A percentile compares a stretch with the other conserved stretches of the same genome.
These are phyloP conservation scores for Bettongia penicillata DNA, from an alignment of 2,113 vertebrate genomes.

Conservation along the genomic window DNA sequence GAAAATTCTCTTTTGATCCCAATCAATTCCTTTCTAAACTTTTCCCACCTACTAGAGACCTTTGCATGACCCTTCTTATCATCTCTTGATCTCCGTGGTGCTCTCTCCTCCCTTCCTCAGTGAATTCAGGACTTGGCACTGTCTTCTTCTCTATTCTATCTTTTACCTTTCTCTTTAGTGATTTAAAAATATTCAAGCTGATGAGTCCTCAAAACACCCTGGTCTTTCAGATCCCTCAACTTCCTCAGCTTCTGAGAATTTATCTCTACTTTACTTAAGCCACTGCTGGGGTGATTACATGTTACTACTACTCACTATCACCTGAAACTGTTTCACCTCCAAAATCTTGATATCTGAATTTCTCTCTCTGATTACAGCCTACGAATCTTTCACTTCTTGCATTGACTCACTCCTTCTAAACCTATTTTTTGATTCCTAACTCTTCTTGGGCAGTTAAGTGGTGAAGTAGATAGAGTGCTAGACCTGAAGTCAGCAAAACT, in stretches of 20 bases:
- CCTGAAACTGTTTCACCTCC: background rate
- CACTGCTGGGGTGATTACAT: background rate
- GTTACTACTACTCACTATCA: background rate
- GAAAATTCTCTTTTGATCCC: background rate
- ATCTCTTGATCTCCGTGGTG: background rate
- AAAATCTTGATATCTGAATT: background rate
- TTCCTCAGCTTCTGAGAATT: background rate
- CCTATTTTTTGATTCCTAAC: background rate
- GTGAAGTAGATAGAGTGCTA: background rate
- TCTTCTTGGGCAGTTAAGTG: background rate
- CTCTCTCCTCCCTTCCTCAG: too few species aligned
- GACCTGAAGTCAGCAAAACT: background rate
- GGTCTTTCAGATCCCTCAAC: background rate
- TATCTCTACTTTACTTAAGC: background rate
- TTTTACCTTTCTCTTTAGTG: background rate
- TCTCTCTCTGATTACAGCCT: background rate
- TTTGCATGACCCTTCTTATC: background rate
- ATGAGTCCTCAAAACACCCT: background rate
- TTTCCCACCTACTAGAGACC: background rate
- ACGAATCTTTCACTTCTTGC: background rate
- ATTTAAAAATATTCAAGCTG: background rate
- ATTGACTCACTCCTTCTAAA: background rate
- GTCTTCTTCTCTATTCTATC: background rate
- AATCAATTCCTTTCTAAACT: background rate
- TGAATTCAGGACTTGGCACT: too few species aligned